phyloP scores from a whole-genome alignment of 2,113 vertebrate genomes.

The Platichthys stellatus region DNA sequence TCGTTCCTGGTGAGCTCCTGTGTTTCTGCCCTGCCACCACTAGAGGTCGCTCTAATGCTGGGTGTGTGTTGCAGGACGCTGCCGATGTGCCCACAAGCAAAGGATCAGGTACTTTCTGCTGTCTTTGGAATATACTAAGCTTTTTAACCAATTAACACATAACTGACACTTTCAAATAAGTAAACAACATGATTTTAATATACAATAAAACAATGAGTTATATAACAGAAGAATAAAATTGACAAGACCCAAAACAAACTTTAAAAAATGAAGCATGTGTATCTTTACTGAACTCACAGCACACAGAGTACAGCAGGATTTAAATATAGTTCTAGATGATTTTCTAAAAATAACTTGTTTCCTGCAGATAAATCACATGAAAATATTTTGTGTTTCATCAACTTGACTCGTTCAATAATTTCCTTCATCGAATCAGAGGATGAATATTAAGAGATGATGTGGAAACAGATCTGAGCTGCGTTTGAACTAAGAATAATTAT shows the following conservation, averaged over 20 bases:
- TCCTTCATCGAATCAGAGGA: background rate
- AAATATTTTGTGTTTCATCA: background rate
- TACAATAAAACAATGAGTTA: no score
- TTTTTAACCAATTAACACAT: no score
- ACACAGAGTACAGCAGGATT: background rate
- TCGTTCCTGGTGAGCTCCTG: conserved; percentile 14
- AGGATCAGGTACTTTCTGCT: background rate
- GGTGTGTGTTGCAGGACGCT: background rate
- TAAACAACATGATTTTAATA: no score
- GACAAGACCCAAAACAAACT: no score
- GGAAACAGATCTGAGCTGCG: conserved; percentile 1
- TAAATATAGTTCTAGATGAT: background rate
- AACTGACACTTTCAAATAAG: no score
- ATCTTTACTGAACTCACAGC: no score
- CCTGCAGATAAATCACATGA: background rate
- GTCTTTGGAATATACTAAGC: background rate
- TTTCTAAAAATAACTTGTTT: background rate
- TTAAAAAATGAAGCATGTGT: no score
- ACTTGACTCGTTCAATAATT: background rate
- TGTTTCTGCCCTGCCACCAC: conserved; percentile 25
- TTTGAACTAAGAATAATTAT: background rate
- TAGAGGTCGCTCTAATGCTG: conserved; percentile 30
- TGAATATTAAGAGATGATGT: background rate
- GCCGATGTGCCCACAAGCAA: background rate
- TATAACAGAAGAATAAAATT: no score